Evolutionary conservation across 37 sponge, comb jelly and placozoan genomes (phyloP), one percentile per base, ranked within the genome.

Genomic region (Oopsacas minuta): DNA sequence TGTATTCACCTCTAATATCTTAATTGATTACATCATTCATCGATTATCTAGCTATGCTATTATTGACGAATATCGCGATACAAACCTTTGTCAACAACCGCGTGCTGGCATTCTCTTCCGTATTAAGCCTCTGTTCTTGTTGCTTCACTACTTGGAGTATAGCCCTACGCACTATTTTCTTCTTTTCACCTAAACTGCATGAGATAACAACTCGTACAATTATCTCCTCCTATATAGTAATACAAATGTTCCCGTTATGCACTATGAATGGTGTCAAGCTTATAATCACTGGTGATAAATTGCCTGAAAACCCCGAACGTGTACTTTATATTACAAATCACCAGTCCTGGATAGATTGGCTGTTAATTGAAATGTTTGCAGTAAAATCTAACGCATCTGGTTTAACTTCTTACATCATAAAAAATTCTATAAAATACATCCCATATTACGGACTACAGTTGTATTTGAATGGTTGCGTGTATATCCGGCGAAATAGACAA

Each of bases 381-480:
- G 75, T 61, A 34, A 3, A 34, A 34, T 10, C 75, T n/a, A 61
- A 61, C 28, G 75, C 75, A 34, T 32, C 3, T 61, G 75, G 75
- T 32, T 34, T 61, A 3, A 61, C 30, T 61, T 25, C 20, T 3
- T 61, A 61, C 75, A 61, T 61, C 75, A 61, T 61, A 61, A 61
- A 61, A 12, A n/a, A 12, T 34, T 61, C 75, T n/a, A 61, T 61
- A 10, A 61, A 61, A 61, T 61, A 61, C 30, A 61, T 61, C 5
- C 75, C 75, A 32, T 61, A 61, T 61, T 61, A 61, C 75, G 75
- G 75, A 20, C 75, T 61, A 34, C 75, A 61, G 75, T 34, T 61
- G 75, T 61, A 61, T 61, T 34, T 61, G 1, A 61, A 61, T 61
- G 75, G 75, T 61, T 61, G 75, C 22, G 20, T 61, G 7, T 61